A percentile compares a stretch with the other conserved stretches of the same genome.
Evolutionary conservation across 2,797 vertebrate genomes (phyloP).

Genomic region (Tarsius wallacei): DNA sequence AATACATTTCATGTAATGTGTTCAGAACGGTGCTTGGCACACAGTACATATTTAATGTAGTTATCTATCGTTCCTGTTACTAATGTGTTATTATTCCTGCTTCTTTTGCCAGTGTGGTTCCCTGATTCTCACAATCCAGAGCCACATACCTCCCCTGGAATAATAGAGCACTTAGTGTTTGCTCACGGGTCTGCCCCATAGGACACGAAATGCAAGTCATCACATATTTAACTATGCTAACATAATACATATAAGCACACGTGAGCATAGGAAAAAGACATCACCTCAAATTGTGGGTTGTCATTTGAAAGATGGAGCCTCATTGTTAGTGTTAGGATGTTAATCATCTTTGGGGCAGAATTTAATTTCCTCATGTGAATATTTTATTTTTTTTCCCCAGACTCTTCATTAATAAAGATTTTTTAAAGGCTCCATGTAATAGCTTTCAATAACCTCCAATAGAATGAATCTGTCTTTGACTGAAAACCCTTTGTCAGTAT

Average conservation of each 20-base stretch:
- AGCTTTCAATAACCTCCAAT: conserved; percentile 7
- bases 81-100: not conserved
- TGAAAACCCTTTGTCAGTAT: not conserved
- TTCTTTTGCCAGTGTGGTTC: not conserved
- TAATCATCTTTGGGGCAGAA: conserved; percentile 68
- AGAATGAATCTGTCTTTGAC: conserved; percentile 44
- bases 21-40: not conserved
- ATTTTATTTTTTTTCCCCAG: conserved; percentile 46
- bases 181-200: not conserved
- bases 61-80: not conserved
- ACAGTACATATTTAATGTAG: conserved; percentile 5
- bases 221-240: not conserved
- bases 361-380: conserved; percentile 71
- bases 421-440: not conserved
- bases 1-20: not conserved
- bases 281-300: not conserved
- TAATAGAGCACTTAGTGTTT: fast-evolving
- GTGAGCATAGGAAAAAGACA: not conserved
- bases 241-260: not conserved
- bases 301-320: conserved; percentile 32
- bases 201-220: not conserved
- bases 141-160: not conserved
- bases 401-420: conserved; percentile 54
- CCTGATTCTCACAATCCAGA: not conserved
- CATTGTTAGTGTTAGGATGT: conserved; percentile 46